Percentiles rank a stretch among this genome's conserved stretches.
phyloP scores from a whole-genome alignment of 2,888 invertebrate genomes.

The Ernsta delagoae region DNA sequence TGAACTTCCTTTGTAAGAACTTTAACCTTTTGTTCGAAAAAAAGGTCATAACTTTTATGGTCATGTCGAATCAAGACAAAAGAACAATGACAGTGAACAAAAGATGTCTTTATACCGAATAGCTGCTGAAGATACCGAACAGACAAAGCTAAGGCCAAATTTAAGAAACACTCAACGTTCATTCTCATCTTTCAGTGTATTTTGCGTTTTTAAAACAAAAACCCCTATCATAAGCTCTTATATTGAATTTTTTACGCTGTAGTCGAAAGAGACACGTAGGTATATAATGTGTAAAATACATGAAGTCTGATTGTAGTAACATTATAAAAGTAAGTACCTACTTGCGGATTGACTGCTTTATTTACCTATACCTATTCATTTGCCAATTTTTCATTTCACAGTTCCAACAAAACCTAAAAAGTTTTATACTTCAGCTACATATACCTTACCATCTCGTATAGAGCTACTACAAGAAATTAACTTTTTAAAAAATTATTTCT shows the following conservation, averaged over 20 bases:
- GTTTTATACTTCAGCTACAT: too few relatives aligned
- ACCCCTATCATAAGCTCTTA: background rate
- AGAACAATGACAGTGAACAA: slow-evolving; percentile 9
- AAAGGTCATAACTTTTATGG: slow-evolving; percentile 10
- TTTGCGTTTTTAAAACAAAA: slow-evolving; percentile 4
- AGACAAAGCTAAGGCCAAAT: slow-evolving; percentile 2
- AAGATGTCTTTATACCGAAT: slow-evolving; percentile 12
- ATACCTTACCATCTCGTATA: too few relatives aligned
- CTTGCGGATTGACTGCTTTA: too few relatives aligned
- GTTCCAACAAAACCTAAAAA: too few relatives aligned
- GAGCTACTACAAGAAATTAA: background rate
- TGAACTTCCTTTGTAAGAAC: background rate
- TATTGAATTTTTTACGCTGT: too few relatives aligned
- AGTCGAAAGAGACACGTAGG: too few relatives aligned
- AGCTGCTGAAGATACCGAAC: slow-evolving; percentile 5
- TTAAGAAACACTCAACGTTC: background rate
- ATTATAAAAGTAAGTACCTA: too few relatives aligned
- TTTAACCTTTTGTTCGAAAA: slow-evolving; percentile 10
- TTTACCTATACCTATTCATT: too few relatives aligned
- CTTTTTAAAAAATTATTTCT: too few relatives aligned
- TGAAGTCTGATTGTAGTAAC: too few relatives aligned
- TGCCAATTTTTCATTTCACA: too few relatives aligned
- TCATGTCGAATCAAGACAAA: slow-evolving; percentile 10
- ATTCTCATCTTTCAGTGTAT: background rate
- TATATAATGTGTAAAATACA: too few relatives aligned